Evolutionary conservation across 2,113 vertebrate genomes (phyloP).

Genomic region (Brachirus orientalis): DNA sequence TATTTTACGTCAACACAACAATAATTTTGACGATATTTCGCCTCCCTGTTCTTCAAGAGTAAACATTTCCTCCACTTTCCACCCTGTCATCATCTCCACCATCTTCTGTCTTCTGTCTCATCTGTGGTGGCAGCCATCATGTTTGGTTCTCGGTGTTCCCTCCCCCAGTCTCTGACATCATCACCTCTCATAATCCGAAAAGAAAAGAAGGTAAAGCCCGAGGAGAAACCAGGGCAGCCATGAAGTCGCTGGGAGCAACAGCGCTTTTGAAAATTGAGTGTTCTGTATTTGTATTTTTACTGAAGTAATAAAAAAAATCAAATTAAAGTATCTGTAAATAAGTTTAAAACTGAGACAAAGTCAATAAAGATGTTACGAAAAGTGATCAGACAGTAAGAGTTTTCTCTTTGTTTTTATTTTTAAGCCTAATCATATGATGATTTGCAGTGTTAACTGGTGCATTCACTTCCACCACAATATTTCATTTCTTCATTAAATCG

Average conservation of each 20-base stretch:
- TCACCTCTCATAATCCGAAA: constrained; percentile 34
- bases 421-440: too few species aligned
- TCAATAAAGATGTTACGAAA: constrained; percentile 86
- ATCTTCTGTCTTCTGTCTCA: constrained; percentile 4
- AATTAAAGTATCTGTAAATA: constrained; percentile 83
- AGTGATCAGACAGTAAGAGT: constrained; percentile 30
- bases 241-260: constrained; percentile 43
- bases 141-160: neutral
- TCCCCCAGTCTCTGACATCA: constrained; percentile 23
- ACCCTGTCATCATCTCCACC: neutral
- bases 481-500: too few species aligned
- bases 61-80: too few species aligned
- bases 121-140: constrained; percentile 31
- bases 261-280: constrained; percentile 77
- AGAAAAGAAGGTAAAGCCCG: constrained; percentile 29
- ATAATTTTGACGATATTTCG: too few species aligned
- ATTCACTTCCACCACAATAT: too few species aligned
- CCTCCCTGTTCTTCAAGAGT: too few species aligned
- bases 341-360: constrained; percentile 81
- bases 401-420: neutral
- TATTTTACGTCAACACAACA: too few species aligned
- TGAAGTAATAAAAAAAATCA: constrained; percentile 64
- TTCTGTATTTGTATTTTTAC: constrained; percentile 88
- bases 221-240: constrained; percentile 40
- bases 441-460: too few species aligned